Percentiles rank a stretch among this genome's conserved stretches.
Evolutionary conservation across 1,140 invertebrate species (phyloP).

Genomic region (Pogonus chalceus): DNA sequence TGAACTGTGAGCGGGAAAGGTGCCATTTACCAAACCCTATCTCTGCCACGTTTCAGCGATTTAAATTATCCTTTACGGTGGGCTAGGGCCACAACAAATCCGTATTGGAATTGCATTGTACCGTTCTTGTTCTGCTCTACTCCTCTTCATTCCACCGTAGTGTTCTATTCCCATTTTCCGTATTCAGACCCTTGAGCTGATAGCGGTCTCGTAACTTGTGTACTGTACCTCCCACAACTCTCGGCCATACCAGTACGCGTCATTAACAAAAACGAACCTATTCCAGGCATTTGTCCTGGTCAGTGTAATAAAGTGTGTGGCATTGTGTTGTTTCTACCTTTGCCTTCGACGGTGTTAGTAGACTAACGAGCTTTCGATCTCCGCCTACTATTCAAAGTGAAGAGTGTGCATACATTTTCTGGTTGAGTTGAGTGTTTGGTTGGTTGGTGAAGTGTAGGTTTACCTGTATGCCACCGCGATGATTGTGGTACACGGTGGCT

Average conservation of each 20-base stretch:
- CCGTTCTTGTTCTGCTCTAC: not conserved
- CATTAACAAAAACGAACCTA: no score
- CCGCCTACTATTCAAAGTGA: not conserved
- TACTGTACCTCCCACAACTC: no score
- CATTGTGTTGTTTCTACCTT: not conserved
- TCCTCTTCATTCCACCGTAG: not conserved
- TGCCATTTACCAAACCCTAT: no score
- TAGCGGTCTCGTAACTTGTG: no score
- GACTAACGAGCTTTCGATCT: not conserved
- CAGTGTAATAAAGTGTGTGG: not conserved
- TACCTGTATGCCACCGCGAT: not conserved
- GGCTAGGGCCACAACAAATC: not conserved
- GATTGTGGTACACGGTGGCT: constrained; percentile 59
- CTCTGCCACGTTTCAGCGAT: no score
- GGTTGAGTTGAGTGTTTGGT: not conserved
- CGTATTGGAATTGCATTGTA: not conserved
- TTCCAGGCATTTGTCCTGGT: not conserved
- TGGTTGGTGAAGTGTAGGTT: constrained; percentile 4
- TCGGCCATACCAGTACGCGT: no score
- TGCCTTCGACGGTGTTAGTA: not conserved
- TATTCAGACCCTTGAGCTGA: not conserved
- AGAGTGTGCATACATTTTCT: not conserved
- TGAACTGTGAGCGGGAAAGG: not conserved
- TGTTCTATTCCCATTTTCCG: not conserved
- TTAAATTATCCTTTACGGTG: not conserved